Base-by-base conservation (phyloP, 2,888 invertebrate genomes). In the Empis livida region DNA sequence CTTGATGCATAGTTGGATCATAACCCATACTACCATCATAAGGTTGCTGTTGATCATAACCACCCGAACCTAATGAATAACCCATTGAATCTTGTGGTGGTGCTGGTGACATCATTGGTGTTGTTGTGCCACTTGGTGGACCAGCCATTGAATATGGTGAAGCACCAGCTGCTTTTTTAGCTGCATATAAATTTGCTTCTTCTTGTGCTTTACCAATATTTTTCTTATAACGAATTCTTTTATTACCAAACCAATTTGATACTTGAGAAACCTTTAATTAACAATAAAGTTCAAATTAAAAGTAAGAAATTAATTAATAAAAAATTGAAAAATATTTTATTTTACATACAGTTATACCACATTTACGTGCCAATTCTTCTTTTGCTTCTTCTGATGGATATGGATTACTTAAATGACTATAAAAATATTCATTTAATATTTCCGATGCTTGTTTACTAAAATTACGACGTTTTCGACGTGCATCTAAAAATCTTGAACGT, bases 331-430 rank as follows among this genome's bases (percentile, higher is more conserved):
- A n/a, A n/a, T n/a, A 17, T 38, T 42, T 39, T 32, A 39, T 41
- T 42, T 40, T 57, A 56, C 71, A 70, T 61, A 94, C 94, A 51
- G 99, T 97, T 68, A 99, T 99, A 67, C 95, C 93, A 73, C 99
- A 99, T 73, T 97, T 97, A 70, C 96, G 80, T 47, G 99, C 99
- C 69, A 99, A 78, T 70, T 99, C 99, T 74, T 99, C 99, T 73
- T 99, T 99, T 55, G 97, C 97, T 74, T 99, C 99, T 75, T 99
- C 99, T 65, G 94, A 94, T 55, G 99, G 99, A 76, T 99, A 99
- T 30, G 99, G 99, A 78, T 99, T 99, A 67, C 93, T 94, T 62
- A 99, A 80, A 74, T 99, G 97, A 60, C 96, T 96, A 75, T 99
- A 99, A 75, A 99, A 99, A 72, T 99, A 99, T 75, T 99, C 97